Evolutionary conservation across 1,140 invertebrate genomes (phyloP).

Genomic region (Drosophila ambigua): DNA sequence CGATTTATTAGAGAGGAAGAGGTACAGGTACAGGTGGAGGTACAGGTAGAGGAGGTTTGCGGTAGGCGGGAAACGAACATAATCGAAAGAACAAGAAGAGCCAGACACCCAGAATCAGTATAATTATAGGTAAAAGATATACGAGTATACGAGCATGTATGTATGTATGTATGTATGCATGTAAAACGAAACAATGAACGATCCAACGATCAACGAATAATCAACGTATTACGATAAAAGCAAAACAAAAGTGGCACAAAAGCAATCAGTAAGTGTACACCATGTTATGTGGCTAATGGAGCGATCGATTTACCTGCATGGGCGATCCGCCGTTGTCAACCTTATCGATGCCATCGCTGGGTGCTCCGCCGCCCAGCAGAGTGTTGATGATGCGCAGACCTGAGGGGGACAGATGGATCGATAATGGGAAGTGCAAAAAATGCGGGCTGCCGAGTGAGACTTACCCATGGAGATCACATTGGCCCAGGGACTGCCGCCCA

Average conservation of each 20-base stretch:
- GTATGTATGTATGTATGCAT: slow-evolving; percentile 16
- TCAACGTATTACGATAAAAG: slow-evolving; percentile 42
- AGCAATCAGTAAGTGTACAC: slow-evolving; percentile 52
- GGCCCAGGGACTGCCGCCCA: slow-evolving; percentile 91
- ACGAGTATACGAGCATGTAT: slow-evolving; percentile 1
- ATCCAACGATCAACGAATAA: slow-evolving; percentile 38
- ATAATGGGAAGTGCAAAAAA: neutral
- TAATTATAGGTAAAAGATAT: slow-evolving; percentile 31
- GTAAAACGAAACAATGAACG: slow-evolving; percentile 33
- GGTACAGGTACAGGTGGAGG: slow-evolving; percentile 14
- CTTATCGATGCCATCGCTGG: slow-evolving; percentile 93
- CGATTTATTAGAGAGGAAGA: slow-evolving; percentile 60
- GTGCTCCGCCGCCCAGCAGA: slow-evolving; percentile 89
- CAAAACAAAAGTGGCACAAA: slow-evolving; percentile 64
- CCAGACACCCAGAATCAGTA: slow-evolving; percentile 62
- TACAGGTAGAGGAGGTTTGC: slow-evolving; percentile 68
- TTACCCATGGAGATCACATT: slow-evolving; percentile 90
- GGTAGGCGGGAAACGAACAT: slow-evolving; percentile 55
- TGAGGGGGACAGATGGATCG: slow-evolving; percentile 48
- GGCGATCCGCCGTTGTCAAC: slow-evolving; percentile 92
- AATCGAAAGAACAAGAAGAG: slow-evolving; percentile 50
- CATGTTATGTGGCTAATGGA: slow-evolving; percentile 37
- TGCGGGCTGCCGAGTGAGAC: neutral
- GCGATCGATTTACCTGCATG: slow-evolving; percentile 89
- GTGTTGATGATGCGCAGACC: slow-evolving; percentile 92